phyloP scores from a whole-genome alignment of 1,140 invertebrate species.

The Pogonognathellus flavescens region DNA sequence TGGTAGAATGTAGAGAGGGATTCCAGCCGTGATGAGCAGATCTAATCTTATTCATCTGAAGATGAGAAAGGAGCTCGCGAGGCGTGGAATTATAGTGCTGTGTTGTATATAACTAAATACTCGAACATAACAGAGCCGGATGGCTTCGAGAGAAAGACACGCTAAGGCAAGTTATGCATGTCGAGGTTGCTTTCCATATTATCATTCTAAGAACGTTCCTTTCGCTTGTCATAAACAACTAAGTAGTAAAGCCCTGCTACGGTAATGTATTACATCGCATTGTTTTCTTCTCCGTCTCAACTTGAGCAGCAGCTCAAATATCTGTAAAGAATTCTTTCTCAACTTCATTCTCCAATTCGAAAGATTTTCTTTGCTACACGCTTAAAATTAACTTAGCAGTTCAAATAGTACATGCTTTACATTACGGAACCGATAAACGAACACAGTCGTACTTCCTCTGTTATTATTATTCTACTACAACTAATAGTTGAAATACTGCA shows the following conservation, averaged over 20 bases:
- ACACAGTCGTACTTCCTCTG: no score
- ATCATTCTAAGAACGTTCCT: conserved; percentile 9
- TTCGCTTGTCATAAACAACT: background rate
- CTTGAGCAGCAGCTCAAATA: conserved; percentile 19
- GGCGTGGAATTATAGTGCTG: conserved; percentile 16
- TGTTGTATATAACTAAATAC: background rate
- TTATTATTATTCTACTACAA: no score
- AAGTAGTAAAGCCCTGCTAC: conserved; percentile 12
- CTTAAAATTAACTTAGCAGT: no score
- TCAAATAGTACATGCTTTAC: no score
- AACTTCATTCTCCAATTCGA: no score
- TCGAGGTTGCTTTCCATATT: conserved; percentile 1
- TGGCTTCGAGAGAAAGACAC: conserved; percentile 12
- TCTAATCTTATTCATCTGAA: conserved; percentile 43
- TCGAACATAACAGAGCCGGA: background rate
- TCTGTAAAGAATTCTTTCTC: conserved; percentile 17
- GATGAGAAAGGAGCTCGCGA: conserved; percentile 45
- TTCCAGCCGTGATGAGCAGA: conserved; percentile 46
- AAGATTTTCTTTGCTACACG: no score
- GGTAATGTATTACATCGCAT: conserved; percentile 26
- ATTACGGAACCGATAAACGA: no score
- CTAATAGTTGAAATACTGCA: no score
- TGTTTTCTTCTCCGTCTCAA: conserved; percentile 31
- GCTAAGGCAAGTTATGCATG: background rate
- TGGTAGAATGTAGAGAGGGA: conserved; percentile 35